A percentile compares a stretch with the other conserved stretches of the same genome.
phyloP scores from a whole-genome alignment of 2,888 invertebrate species.

The Eupithecia subumbrata region DNA sequence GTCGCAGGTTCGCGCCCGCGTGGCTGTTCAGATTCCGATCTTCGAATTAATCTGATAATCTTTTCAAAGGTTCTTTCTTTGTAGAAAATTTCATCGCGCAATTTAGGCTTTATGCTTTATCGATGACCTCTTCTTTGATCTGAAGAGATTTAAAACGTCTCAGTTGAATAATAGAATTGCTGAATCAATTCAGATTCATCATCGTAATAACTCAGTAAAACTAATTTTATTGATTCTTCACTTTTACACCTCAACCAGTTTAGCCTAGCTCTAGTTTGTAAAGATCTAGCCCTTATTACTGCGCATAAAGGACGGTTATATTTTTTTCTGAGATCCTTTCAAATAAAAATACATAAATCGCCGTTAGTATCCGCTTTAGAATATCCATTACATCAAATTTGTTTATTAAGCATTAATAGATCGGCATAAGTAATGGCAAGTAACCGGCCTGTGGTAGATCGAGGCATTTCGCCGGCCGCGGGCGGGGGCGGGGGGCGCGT shows the following conservation, averaged over 20 bases:
- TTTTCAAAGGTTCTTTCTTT: conserved; percentile 49
- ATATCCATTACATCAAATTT: conserved; percentile 53
- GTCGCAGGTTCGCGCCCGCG: conserved; percentile 62
- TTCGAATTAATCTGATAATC: conserved; percentile 64
- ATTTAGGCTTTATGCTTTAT: conserved; percentile 50
- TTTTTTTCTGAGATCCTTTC: background rate
- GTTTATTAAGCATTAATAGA: conserved; percentile 75
- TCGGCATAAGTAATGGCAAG: conserved; percentile 82
- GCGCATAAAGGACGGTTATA: background rate
- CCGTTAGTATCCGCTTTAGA: background rate
- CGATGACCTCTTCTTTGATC: conserved; percentile 49
- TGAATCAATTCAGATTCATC: conserved; percentile 30
- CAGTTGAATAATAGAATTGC: conserved; percentile 34
- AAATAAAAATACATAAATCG: background rate
- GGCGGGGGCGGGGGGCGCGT: conserved; percentile 77
- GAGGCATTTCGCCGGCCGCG: conserved; percentile 75
- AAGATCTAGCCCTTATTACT: background rate
- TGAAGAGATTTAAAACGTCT: conserved; percentile 45
- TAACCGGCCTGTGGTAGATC: conserved; percentile 74
- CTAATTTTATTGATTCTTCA: background rate
- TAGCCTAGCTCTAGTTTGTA: background rate
- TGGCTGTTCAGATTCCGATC: conserved; percentile 68
- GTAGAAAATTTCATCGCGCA: conserved; percentile 59
- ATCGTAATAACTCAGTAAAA: background rate
- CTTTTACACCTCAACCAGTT: background rate